Evolutionary conservation across 2,888 invertebrate genomes (phyloP).

Genomic region (Chymomyza caudatula): DNA sequence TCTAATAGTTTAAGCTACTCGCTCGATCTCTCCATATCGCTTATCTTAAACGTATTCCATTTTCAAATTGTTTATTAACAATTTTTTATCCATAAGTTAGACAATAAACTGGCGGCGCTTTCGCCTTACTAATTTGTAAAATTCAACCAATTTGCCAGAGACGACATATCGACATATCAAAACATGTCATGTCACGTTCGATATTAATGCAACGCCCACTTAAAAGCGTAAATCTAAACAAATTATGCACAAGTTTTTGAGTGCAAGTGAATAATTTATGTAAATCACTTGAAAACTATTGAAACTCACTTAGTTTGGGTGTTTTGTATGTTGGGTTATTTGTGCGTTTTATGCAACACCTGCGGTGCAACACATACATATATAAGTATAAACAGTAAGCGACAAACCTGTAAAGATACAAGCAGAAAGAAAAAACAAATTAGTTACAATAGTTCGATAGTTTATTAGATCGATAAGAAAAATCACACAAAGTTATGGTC

Average conservation of each 20-base stretch:
- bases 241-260: constrained; percentile 6
- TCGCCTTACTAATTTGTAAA: neutral
- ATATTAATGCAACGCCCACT: constrained; percentile 42
- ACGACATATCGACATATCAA: constrained; percentile 14
- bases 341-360: constrained; percentile 46
- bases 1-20: neutral
- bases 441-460: neutral
- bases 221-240: neutral
- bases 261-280: constrained; percentile 54
- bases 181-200: constrained; percentile 32
- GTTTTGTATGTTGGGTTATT: neutral
- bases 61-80: neutral
- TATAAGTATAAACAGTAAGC: constrained; percentile 1
- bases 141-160: constrained; percentile 4
- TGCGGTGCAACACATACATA: constrained; percentile 17
- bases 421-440: constrained; percentile 1
- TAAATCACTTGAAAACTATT: constrained; percentile 59
- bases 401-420: constrained; percentile 58
- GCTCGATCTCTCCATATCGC: neutral
- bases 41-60: neutral
- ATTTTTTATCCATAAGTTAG: neutral
- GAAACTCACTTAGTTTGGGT: constrained; percentile 48
- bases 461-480: neutral
- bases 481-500: neutral
- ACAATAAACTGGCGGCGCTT: neutral